A percentile compares a stretch with the other conserved stretches of the same genome.
Conservation (phyloP, 2,113 vertebrate genomes). For the Montifringilla adamsi region DNA sequence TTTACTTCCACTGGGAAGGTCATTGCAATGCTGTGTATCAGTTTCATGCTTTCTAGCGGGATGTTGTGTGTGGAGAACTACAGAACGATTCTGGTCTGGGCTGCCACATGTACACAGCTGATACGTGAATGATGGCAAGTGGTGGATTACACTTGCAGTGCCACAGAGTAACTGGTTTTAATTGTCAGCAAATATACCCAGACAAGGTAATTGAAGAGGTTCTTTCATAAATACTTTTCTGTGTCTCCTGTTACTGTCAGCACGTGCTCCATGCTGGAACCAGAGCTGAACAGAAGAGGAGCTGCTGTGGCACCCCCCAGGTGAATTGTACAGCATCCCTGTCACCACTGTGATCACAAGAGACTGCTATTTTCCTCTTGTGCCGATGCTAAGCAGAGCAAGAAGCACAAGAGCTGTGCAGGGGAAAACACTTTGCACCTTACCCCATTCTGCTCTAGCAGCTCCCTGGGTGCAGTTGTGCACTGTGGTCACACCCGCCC, state of each 20-base stretch:
- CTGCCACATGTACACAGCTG: neutral
- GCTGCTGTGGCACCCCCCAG: neutral
- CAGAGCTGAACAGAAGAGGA: neutral
- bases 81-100: neutral
- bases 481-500: neutral
- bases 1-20: neutral
- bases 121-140: neutral
- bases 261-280: neutral
- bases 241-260: neutral
- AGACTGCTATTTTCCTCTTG: neutral
- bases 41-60: neutral
- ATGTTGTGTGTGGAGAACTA: neutral
- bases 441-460: neutral
- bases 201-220: neutral
- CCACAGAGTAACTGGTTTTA: neutral
- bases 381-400: neutral
- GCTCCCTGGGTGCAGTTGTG: neutral
- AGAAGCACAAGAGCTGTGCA: accelerated
- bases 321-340: neutral
- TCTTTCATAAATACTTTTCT: neutral
- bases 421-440: neutral
- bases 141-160: neutral
- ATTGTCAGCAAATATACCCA: neutral
- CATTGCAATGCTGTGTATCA: neutral
- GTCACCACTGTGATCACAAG: neutral